Conservation (phyloP, 92 coral and sea anemone genomes). For the Palythoa grandiflora region DNA sequence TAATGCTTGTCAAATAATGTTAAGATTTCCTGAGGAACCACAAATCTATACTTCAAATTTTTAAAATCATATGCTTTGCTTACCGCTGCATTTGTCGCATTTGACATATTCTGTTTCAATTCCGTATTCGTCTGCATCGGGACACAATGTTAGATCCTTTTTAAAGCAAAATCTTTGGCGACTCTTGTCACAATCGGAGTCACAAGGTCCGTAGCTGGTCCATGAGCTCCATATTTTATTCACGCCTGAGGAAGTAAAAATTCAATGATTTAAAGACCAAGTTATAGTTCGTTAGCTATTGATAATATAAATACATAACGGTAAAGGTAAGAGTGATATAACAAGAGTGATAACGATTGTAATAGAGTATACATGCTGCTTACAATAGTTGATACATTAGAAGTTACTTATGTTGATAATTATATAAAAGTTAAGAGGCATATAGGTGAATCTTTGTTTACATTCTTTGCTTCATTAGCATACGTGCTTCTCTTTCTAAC, state of each 20-base stretch:
- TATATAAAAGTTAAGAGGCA: too few relatives aligned
- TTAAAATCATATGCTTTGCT: background rate
- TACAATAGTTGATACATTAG: too few relatives aligned
- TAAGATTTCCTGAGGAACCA: too few relatives aligned
- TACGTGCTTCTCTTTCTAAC: too few relatives aligned
- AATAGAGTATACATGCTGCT: too few relatives aligned
- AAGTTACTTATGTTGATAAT: too few relatives aligned
- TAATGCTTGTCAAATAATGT: too few relatives aligned
- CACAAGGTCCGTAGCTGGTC: constrained; percentile 61
- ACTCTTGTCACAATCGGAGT: constrained; percentile 34
- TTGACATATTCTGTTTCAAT: constrained; percentile 19
- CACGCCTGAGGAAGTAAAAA: constrained; percentile 21
- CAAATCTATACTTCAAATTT: too few relatives aligned
- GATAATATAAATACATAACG: background rate
- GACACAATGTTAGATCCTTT: constrained; percentile 36
- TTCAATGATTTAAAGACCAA: background rate
- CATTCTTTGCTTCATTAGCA: too few relatives aligned
- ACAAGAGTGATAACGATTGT: background rate
- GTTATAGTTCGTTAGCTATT: background rate
- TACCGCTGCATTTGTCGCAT: constrained; percentile 58
- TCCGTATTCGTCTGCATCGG: constrained; percentile 45
- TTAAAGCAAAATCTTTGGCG: constrained; percentile 62
- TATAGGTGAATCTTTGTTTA: too few relatives aligned
- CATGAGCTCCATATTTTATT: constrained; percentile 57
- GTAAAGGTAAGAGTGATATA: too few relatives aligned